phyloP scores from a whole-genome alignment of 2,113 vertebrate species.

The Melozone crissalis region DNA sequence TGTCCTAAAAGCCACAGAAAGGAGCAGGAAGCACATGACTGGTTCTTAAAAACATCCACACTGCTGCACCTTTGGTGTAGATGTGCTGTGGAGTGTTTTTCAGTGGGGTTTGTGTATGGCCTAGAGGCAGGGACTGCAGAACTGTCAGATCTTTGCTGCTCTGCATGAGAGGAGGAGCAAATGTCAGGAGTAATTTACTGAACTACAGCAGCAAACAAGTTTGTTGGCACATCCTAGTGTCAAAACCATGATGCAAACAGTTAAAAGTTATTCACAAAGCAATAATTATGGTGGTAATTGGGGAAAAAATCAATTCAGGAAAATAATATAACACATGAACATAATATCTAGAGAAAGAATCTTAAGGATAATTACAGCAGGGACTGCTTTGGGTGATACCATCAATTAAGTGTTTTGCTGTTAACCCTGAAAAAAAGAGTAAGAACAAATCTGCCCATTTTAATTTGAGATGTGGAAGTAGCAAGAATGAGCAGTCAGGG shows the following conservation, averaged over 20 bases:
- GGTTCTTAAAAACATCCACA: not conserved
- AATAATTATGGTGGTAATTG: not conserved
- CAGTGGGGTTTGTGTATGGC: not conserved
- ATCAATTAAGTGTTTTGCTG: not conserved
- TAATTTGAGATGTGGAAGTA: not conserved
- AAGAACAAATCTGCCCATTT: not conserved
- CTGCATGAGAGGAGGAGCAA: not conserved
- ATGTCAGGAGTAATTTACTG: not conserved
- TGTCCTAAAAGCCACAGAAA: not conserved
- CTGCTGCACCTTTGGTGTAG: not conserved
- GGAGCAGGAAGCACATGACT: not conserved
- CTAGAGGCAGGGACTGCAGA: not conserved
- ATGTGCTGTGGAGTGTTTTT: not conserved
- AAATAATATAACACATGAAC: not conserved
- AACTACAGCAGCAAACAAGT: not conserved
- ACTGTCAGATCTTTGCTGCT: not conserved
- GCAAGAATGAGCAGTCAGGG: not conserved
- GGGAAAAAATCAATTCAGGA: not conserved
- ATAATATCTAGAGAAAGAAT: not conserved
- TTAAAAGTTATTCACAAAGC: conserved; percentile 4
- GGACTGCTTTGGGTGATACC: not conserved
- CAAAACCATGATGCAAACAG: not conserved
- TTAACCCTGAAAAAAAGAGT: not conserved
- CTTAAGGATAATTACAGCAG: not conserved
- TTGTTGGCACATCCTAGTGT: not conserved